Base-by-base conservation (phyloP, 2,888 invertebrate genomes). In the Uropetala carovei region DNA sequence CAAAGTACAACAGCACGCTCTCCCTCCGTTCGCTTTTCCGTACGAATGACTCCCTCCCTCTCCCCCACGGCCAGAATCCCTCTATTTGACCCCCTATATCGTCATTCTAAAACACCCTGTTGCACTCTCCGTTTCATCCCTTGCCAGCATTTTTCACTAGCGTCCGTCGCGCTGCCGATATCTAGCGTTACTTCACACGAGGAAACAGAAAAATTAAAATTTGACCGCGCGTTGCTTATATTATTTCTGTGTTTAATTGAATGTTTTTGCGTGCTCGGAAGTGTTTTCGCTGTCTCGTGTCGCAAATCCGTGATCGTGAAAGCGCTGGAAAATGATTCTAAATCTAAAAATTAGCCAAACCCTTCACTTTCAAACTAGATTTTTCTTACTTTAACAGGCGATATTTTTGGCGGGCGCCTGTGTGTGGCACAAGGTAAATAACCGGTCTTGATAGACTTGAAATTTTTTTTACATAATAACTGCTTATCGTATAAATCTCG, bases 61-160 rank as follows among this genome's bases (percentile, higher is more conserved):
- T 8, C 43, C 57, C 27, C 43, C 57, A 13, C 11, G 10, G n/a
- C n/a, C 81, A n/a, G 22, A 27, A 22, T 18, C 22, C 81, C 10
- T n/a, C 81, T n/a, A 13, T 27, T 27, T 81, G n/a, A 27, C 13
- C 81, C 81, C 81, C 81, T 27, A 13, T 18, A 81, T n/a, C 60
- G 68, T 30, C 60, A 86, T 86, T 18, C 89, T 89, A 89, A 60
- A 64, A 89, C 89, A 68, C 60, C 89, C 89, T 89, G 89, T 64
- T 89, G 89, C 89, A 89, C 89, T 43, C 89, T 43, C 75, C 75
- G 64, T 89, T 43, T 43, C 68, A 75, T 75, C 22, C 75, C 75
- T n/a, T 75, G 27, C 43, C 5, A 75, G 75, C 22, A 75, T 75
- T 75, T 75, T 75, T 22, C 27, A 13, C 22, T 75, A 27, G 75